Evolutionary conservation across 2,113 vertebrate genomes (phyloP).

Genomic region (Sinocyclocheilus anshuiensis): DNA sequence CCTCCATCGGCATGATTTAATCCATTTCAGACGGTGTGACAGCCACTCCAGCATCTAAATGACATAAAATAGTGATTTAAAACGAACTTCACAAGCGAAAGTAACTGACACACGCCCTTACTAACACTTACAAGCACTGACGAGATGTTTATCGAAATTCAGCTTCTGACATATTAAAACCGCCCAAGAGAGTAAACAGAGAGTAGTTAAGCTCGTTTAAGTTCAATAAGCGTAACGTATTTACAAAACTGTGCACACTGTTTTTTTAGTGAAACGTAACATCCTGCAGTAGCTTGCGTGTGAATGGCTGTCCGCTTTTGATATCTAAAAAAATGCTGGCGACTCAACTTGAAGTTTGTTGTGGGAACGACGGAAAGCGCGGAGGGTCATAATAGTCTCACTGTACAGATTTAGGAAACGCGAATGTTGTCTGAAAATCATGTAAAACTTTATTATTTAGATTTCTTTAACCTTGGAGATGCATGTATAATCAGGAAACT

Average conservation of each 20-base stretch:
- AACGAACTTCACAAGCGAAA: not conserved
- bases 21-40: slow-evolving; percentile 18
- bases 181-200: not conserved
- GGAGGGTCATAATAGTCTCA: slow-evolving; percentile 20
- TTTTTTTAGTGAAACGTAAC: not conserved
- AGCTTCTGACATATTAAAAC: not conserved
- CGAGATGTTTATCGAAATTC: too few species aligned
- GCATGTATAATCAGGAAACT: not conserved
- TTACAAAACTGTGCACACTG: not conserved
- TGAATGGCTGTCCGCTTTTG: not conserved
- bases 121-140: not conserved
- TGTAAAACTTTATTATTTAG: not conserved
- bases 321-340: not conserved
- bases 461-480: not conserved
- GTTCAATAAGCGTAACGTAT: not conserved
- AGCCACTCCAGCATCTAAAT: not conserved
- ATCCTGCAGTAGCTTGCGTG: not conserved
- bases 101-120: not conserved
- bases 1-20: slow-evolving; percentile 66
- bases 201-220: not conserved
- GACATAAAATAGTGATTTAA: not conserved
- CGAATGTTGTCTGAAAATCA: not conserved
- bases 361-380: slow-evolving; percentile 35
- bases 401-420: slow-evolving; percentile 20
- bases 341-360: slow-evolving; percentile 24